phyloP scores from a whole-genome alignment of 92 coral and sea anemone genomes.

The Porites evermanni region DNA sequence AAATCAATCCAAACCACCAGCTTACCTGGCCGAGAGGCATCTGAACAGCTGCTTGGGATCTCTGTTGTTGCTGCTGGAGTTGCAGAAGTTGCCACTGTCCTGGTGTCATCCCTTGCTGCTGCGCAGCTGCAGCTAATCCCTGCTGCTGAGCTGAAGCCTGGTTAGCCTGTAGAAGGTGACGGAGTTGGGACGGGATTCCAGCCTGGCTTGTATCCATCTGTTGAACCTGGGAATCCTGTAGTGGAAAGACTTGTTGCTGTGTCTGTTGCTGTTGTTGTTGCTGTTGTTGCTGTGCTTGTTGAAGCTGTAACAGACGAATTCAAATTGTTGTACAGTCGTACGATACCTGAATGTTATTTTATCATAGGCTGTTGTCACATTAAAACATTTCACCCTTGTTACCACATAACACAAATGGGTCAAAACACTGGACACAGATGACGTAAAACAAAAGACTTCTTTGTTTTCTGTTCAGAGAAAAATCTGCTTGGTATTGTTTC shows the following conservation, averaged over 20 bases:
- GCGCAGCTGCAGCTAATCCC: constrained; percentile 64
- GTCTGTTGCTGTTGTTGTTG: constrained; percentile 43
- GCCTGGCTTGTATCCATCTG: constrained; percentile 50
- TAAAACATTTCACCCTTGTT: too few species aligned
- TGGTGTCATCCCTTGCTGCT: constrained; percentile 70
- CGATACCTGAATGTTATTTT: background rate
- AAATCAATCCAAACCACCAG: background rate
- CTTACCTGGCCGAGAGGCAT: constrained; percentile 61
- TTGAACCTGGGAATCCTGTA: constrained; percentile 48
- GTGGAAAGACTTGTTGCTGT: constrained; percentile 32
- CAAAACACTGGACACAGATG: too few species aligned
- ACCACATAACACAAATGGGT: too few species aligned
- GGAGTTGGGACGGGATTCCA: constrained; percentile 67
- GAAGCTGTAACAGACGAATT: constrained; percentile 5
- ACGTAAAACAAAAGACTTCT: too few species aligned
- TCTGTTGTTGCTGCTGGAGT: constrained; percentile 72
- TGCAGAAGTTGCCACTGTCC: constrained; percentile 69
- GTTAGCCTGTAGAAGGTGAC: constrained; percentile 70
- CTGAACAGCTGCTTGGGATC: constrained; percentile 64
- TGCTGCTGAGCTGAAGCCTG: constrained; percentile 55
- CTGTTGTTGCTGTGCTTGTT: constrained; percentile 57
- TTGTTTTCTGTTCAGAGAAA: too few species aligned
- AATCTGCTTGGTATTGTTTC: too few species aligned
- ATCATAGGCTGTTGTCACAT: too few species aligned
- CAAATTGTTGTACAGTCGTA: background rate